Conservation (phyloP, 2,113 vertebrate genomes). For the Lampris incognitus region DNA sequence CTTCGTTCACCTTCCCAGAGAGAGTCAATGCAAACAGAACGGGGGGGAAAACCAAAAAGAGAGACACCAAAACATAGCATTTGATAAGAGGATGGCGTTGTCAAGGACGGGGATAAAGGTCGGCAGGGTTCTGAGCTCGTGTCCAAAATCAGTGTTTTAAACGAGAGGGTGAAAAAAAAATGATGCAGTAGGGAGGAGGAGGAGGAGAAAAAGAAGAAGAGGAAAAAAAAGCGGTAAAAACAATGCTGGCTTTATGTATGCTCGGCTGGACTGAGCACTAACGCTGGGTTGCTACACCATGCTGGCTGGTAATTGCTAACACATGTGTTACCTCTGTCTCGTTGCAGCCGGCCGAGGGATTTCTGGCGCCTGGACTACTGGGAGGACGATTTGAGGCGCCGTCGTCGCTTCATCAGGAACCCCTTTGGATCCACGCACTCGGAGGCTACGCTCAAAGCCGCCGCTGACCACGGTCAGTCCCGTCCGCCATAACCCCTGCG, state of each 20-base stretch:
- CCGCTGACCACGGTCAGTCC: constrained; percentile 93
- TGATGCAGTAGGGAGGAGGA: too few species aligned
- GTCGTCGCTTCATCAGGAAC: constrained; percentile 97
- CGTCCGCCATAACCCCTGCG: not conserved
- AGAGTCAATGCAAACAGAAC: constrained; percentile 16
- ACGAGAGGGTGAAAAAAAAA: constrained; percentile 41
- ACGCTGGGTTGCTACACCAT: constrained; percentile 86
- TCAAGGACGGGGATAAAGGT: constrained; percentile 79
- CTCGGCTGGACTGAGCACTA: constrained; percentile 61
- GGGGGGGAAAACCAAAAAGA: constrained; percentile 19
- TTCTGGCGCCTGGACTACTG: constrained; percentile 99
- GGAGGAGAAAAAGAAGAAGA: constrained; percentile 68
- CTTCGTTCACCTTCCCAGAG: constrained; percentile 88
- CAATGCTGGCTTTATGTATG: constrained; percentile 93
- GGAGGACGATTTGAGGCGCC: constrained; percentile 99
- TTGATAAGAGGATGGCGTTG: constrained; percentile 88
- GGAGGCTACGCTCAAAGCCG: constrained; percentile 94
- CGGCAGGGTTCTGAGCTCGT: constrained; percentile 26
- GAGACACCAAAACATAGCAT: constrained; percentile 72
- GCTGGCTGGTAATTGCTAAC: constrained; percentile 99
- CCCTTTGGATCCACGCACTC: constrained; percentile 97
- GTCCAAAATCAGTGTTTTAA: constrained; percentile 42
- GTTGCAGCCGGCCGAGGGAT: constrained; percentile 95
- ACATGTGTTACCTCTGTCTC: constrained; percentile 95
- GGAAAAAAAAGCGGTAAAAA: constrained; percentile 79